These are phyloP conservation scores for Drosophila putrida DNA, from an alignment of 2,888 invertebrate genomes.

Conservation along the genomic window DNA sequence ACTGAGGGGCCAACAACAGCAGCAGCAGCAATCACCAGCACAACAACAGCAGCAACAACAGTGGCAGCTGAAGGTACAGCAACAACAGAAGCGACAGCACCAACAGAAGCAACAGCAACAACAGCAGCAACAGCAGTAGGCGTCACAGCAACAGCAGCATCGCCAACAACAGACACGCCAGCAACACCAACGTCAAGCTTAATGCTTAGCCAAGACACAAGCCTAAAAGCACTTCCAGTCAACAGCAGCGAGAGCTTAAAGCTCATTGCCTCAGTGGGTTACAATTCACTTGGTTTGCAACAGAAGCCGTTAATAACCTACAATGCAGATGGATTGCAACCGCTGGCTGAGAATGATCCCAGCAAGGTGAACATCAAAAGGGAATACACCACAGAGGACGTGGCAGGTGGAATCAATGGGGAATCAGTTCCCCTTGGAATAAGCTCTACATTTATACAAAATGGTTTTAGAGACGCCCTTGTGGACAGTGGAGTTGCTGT, in stretches of 20 bases:
- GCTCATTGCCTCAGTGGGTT: conserved; percentile 79
- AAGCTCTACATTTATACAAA: conserved; percentile 41
- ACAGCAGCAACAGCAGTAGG: conserved; percentile 32
- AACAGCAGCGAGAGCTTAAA: conserved; percentile 78
- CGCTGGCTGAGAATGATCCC: conserved; percentile 72
- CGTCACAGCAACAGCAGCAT: conserved; percentile 13
- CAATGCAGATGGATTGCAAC: conserved; percentile 60
- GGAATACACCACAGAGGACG: conserved; percentile 79
- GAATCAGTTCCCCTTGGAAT: conserved; percentile 16
- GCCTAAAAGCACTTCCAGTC: conserved; percentile 64
- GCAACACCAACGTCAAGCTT: conserved; percentile 35
- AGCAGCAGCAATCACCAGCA: conserved; percentile 10
- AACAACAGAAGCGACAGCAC: conserved; percentile 19
- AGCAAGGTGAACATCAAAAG: conserved; percentile 82
- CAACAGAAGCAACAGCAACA: conserved; percentile 34
- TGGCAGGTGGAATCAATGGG: background rate
- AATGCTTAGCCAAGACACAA: conserved; percentile 60
- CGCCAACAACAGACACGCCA: conserved; percentile 31
- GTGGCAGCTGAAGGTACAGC: conserved; percentile 28
- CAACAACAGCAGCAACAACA: conserved; percentile 24
- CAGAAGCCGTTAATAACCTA: conserved; percentile 57
- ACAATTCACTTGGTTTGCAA: conserved; percentile 51
- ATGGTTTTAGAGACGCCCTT: conserved; percentile 48
- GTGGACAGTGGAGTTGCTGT: conserved; percentile 47
- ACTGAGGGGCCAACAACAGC: conserved; percentile 51